These are phyloP conservation scores for Oreochromis grahami DNA, from an alignment of 2,797 vertebrate genomes.

Conservation along the genomic window DNA sequence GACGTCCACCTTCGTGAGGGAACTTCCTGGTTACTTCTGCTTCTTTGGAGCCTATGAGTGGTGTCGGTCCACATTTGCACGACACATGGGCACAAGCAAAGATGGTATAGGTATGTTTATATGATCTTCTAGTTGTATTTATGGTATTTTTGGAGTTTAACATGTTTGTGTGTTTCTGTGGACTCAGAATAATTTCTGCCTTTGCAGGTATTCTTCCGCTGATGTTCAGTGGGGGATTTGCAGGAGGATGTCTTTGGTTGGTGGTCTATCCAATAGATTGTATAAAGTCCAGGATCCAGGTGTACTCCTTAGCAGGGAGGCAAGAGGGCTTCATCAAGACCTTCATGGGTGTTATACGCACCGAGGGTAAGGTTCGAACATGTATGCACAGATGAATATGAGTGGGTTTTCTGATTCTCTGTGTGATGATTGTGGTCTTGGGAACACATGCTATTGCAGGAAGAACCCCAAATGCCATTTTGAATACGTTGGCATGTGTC, in stretches of 20 bases:
- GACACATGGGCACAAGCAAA: conserved; percentile 80
- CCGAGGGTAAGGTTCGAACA: conserved; percentile 75
- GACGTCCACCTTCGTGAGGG: conserved; percentile 84
- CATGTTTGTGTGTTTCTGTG: background rate
- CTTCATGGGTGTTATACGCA: conserved; percentile 76
- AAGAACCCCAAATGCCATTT: background rate
- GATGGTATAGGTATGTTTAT: conserved; percentile 82
- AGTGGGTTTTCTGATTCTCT: background rate
- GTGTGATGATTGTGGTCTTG: background rate
- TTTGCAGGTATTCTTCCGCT: conserved; percentile 81
- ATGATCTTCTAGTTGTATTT: background rate
- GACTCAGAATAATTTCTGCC: background rate
- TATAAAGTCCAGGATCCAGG: conserved; percentile 94
- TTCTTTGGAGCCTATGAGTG: conserved; percentile 94
- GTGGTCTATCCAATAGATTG: conserved; percentile 91
- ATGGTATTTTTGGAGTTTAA: background rate
- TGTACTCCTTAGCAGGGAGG: conserved; percentile 88
- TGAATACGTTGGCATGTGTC: background rate
- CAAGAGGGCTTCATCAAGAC: conserved; percentile 88
- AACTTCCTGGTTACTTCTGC: conserved; percentile 93
- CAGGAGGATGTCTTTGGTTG: conserved; percentile 90
- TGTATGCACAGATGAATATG: background rate
- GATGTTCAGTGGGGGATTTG: conserved; percentile 90
- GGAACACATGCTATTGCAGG: background rate
- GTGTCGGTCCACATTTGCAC: conserved; percentile 83